Evolutionary conservation across 2,888 invertebrate genomes (phyloP).

Genomic region (Fabriciana adippe): DNA sequence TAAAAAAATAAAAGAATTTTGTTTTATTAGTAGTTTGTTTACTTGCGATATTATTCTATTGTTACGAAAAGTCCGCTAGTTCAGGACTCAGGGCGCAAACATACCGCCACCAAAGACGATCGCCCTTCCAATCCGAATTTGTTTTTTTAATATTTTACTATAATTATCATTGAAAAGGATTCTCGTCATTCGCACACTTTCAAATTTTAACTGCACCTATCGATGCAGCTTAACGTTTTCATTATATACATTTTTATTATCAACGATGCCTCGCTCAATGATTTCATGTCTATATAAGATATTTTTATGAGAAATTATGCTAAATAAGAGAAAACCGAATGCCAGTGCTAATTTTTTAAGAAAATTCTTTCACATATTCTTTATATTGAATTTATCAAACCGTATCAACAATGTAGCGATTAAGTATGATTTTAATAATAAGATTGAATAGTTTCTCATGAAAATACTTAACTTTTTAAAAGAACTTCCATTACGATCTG

Average conservation of each 20-base stretch:
- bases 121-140: slow-evolving; percentile 39
- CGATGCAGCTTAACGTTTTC: slow-evolving; percentile 25
- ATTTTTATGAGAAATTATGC: slow-evolving; percentile 21
- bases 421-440: neutral
- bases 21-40: neutral
- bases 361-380: neutral
- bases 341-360: slow-evolving; percentile 11
- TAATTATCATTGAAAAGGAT: slow-evolving; percentile 24
- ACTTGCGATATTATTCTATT: slow-evolving; percentile 15
- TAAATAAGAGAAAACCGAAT: neutral
- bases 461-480: slow-evolving; percentile 53
- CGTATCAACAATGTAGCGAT: too few species aligned
- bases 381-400: too few species aligned
- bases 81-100: slow-evolving; percentile 24
- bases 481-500: slow-evolving; percentile 72
- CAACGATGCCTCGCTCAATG: slow-evolving; percentile 65
- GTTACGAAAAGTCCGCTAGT: slow-evolving; percentile 15
- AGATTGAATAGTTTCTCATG: slow-evolving; percentile 8
- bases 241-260: slow-evolving; percentile 36
- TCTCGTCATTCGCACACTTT: slow-evolving; percentile 28
- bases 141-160: slow-evolving; percentile 34
- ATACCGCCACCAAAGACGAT: slow-evolving; percentile 34
- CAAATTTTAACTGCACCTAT: slow-evolving; percentile 17
- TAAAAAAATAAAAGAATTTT: neutral
- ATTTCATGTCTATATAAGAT: slow-evolving; percentile 40